Percentiles rank a stretch among this genome's conserved stretches.
phyloP scores from a whole-genome alignment of 2,888 invertebrate genomes.

The Charanyca ferruginea region DNA sequence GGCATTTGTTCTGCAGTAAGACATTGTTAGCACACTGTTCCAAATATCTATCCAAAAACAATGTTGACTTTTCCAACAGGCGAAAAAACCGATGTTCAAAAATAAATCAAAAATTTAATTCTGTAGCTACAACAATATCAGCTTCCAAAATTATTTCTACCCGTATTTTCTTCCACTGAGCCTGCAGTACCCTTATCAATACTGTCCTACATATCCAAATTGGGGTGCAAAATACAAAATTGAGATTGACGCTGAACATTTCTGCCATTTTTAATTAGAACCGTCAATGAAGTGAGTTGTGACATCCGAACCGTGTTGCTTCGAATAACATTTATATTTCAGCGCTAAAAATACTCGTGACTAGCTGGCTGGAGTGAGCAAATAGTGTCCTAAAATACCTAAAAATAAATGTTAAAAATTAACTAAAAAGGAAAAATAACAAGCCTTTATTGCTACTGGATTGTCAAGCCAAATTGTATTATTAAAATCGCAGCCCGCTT shows the following conservation, averaged over 20 bases:
- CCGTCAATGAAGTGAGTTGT: slow-evolving; percentile 40
- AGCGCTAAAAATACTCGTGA: slow-evolving; percentile 12
- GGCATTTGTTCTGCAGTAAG: too few relatives aligned
- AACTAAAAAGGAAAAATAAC: too few relatives aligned
- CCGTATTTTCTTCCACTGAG: not conserved
- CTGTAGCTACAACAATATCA: not conserved
- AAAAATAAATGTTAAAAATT: too few relatives aligned
- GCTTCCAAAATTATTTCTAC: slow-evolving; percentile 8
- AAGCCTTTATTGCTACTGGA: too few relatives aligned
- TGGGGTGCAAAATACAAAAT: slow-evolving; percentile 46
- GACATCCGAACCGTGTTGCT: slow-evolving; percentile 30
- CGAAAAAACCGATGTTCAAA: not conserved
- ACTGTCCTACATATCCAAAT: slow-evolving; percentile 33
- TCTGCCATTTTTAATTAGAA: slow-evolving; percentile 65
- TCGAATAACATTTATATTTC: slow-evolving; percentile 29
- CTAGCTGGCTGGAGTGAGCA: not conserved
- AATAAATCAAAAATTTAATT: not conserved
- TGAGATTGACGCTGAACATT: slow-evolving; percentile 50
- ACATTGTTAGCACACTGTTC: too few relatives aligned
- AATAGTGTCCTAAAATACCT: not conserved
- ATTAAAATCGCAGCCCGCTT: too few relatives aligned
- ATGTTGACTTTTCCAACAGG: too few relatives aligned
- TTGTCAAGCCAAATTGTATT: too few relatives aligned
- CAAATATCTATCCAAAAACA: too few relatives aligned
- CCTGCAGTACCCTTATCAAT: slow-evolving; percentile 36